A percentile compares a stretch with the other conserved stretches of the same genome.
phyloP scores from a whole-genome alignment of 2,113 vertebrate genomes.

The Odocoileus virginianus region DNA sequence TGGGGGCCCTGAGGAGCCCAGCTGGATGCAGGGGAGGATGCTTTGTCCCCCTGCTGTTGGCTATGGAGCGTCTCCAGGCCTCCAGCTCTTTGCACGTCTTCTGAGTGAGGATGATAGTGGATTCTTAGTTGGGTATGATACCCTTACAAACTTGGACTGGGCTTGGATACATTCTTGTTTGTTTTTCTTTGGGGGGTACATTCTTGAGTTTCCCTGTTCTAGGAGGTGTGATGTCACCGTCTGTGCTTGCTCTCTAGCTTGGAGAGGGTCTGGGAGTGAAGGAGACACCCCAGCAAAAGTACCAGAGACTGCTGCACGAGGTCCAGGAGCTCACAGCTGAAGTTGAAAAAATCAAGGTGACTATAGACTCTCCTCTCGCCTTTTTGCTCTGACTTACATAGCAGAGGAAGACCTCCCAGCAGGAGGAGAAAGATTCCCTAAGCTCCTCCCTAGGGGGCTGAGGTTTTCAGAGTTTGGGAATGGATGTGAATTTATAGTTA shows the following conservation, averaged over 20 bases:
- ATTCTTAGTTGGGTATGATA: background rate
- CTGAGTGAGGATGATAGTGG: background rate
- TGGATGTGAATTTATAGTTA: background rate
- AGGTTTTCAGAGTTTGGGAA: background rate
- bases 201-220: background rate
- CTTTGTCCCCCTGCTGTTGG: background rate
- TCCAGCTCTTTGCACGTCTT: background rate
- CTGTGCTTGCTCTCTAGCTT: slow-evolving; percentile 75
- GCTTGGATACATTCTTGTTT: background rate
- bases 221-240: background rate
- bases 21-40: background rate
- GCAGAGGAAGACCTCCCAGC: background rate
- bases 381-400: background rate
- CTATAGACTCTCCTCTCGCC: rapidly evolving
- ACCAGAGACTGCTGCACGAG: slow-evolving; percentile 93
- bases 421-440: background rate
- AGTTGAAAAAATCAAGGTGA: slow-evolving; percentile 93
- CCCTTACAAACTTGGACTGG: background rate
- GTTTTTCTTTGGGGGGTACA: background rate
- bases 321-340: slow-evolving; percentile 93
- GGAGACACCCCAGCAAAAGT: slow-evolving; percentile 96
- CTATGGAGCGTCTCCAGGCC: background rate
- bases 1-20: background rate
- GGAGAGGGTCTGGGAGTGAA: slow-evolving; percentile 91
- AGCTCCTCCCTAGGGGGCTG: background rate